phyloP scores from a whole-genome alignment of 2,797 vertebrate genomes.

The Cuculus canorus region DNA sequence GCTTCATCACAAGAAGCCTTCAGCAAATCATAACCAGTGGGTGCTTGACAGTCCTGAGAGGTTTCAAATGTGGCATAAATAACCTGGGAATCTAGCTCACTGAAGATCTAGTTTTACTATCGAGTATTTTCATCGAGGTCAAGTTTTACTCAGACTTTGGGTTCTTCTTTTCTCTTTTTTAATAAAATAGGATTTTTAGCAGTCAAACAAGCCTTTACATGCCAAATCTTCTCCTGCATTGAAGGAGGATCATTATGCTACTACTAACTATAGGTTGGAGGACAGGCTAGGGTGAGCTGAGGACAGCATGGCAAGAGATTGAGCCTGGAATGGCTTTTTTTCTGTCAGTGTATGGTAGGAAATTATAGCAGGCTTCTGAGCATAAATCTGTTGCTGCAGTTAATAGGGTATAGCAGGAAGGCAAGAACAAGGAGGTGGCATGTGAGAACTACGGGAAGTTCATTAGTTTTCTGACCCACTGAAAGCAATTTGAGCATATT shows the following conservation, averaged over 20 bases:
- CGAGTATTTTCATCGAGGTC: not conserved
- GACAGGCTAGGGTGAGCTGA: not conserved
- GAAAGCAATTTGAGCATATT: not conserved
- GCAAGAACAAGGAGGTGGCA: not conserved
- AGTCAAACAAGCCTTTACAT: not conserved
- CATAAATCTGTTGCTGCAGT: not conserved
- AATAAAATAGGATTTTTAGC: not conserved
- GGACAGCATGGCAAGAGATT: not conserved
- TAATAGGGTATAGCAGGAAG: not conserved
- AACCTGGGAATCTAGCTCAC: not conserved
- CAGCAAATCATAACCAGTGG: not conserved
- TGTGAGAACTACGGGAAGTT: not conserved
- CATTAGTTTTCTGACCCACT: not conserved
- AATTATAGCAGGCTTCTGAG: not conserved
- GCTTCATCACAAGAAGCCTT: not conserved
- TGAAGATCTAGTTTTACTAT: no score
- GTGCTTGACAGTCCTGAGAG: not conserved
- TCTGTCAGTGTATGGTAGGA: not conserved
- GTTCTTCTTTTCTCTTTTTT: not conserved
- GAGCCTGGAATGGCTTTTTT: not conserved
- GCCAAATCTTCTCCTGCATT: not conserved
- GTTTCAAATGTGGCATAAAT: fast-evolving
- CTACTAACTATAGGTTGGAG: not conserved
- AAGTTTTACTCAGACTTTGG: not conserved
- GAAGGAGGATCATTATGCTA: not conserved